Conservation (phyloP, 2,888 invertebrate genomes). For the Campoplex nolae region DNA sequence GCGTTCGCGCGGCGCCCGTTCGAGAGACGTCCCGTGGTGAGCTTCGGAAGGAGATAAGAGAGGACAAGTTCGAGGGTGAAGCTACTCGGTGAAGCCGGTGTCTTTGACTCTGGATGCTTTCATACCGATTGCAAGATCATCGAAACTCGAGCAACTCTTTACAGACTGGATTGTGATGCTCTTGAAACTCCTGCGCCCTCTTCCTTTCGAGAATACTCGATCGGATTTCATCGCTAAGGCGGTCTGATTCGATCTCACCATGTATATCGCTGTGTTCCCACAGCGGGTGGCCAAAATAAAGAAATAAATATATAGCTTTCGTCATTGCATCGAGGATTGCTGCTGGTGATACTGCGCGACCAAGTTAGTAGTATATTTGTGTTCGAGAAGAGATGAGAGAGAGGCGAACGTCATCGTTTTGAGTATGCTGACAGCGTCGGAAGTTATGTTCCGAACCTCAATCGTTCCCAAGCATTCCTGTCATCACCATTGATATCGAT, state of each 20-base stretch:
- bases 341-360: constrained; percentile 1
- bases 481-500: constrained; percentile 5
- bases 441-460: background rate
- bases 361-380: background rate
- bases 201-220: constrained; percentile 67
- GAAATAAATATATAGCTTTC: constrained; percentile 47
- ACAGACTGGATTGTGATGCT: constrained; percentile 15
- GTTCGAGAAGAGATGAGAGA: constrained; percentile 14
- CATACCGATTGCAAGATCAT: constrained; percentile 58
- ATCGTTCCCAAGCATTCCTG: constrained; percentile 25
- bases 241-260: constrained; percentile 68
- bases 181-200: background rate
- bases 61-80: constrained; percentile 47
- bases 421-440: constrained; percentile 44
- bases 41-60: constrained; percentile 80
- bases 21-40: constrained; percentile 79
- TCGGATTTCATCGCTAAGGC: constrained; percentile 74
- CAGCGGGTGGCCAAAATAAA: constrained; percentile 48
- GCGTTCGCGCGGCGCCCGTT: constrained; percentile 73
- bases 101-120: constrained; percentile 79
- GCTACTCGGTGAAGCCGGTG: constrained; percentile 73
- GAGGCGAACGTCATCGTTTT: constrained; percentile 41
- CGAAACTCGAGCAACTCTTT: constrained; percentile 57
- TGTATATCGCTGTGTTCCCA: constrained; percentile 58
- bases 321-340: constrained; percentile 43